Evolutionary conservation across 2,113 vertebrate species (phyloP).

Genomic region (Syrrhaptes paradoxus): DNA sequence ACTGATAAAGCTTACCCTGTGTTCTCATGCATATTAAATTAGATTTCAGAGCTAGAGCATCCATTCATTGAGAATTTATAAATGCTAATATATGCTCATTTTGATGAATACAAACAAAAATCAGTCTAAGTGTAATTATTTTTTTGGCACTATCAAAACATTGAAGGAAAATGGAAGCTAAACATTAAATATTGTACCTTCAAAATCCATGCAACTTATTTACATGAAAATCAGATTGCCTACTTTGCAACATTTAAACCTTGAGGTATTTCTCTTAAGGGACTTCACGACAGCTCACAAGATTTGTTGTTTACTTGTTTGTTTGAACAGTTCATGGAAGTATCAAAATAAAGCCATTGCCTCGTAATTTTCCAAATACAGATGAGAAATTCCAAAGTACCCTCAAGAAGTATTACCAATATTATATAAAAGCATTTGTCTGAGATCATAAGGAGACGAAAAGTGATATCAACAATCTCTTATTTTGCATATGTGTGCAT

Average conservation of each 20-base stretch:
- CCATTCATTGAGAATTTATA: constrained; percentile 54
- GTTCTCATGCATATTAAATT: constrained; percentile 55
- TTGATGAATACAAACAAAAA: constrained; percentile 64
- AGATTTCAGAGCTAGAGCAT: constrained; percentile 47
- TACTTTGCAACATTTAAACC: not conserved
- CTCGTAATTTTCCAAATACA: constrained; percentile 10
- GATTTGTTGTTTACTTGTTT: not conserved
- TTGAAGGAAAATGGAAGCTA: constrained; percentile 28
- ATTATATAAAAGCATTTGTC: not conserved
- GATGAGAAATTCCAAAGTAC: not conserved
- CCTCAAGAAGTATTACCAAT: not conserved
- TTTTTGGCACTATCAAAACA: constrained; percentile 46
- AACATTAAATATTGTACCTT: constrained; percentile 28
- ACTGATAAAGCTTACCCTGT: constrained; percentile 43
- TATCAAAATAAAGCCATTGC: constrained; percentile 4
- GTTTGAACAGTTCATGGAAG: not conserved
- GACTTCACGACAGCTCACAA: not conserved
- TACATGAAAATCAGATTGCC: constrained; percentile 19
- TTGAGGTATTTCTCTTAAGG: not conserved
- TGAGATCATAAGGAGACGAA: not conserved
- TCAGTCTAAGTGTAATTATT: constrained; percentile 51
- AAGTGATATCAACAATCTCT: not conserved
- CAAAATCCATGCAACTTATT: constrained; percentile 12
- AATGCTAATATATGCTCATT: constrained; percentile 66
- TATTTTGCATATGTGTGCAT: not conserved